Conservation (phyloP, 2,113 vertebrate genomes). For the Oceanites oceanicus region DNA sequence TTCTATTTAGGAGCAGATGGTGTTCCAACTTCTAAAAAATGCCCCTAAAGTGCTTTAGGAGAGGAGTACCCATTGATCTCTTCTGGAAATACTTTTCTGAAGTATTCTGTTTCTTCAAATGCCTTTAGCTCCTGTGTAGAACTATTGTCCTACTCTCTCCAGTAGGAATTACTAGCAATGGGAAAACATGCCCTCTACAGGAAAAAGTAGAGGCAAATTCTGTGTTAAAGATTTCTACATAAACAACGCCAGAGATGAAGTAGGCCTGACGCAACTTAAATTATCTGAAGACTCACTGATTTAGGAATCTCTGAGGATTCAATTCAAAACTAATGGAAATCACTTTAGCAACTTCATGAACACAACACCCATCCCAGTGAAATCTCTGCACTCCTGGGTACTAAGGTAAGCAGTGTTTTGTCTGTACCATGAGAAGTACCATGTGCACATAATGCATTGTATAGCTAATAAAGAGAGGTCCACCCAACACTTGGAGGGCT, state of each 20-base stretch:
- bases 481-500: neutral
- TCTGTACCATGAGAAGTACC: neutral
- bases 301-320: neutral
- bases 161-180: neutral
- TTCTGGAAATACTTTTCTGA: neutral
- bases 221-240: neutral
- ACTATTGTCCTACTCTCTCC: neutral
- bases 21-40: conserved; percentile 25
- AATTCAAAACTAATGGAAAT: neutral
- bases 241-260: neutral
- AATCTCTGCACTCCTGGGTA: neutral
- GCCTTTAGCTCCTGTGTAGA: neutral
- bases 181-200: neutral
- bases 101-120: neutral
- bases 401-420: neutral
- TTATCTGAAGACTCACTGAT: neutral
- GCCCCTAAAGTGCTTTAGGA: neutral
- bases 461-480: neutral
- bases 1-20: conserved; percentile 37
- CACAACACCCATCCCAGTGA: neutral
- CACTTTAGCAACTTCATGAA: neutral
- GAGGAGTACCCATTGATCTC: neutral
- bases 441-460: neutral
- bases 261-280: neutral
- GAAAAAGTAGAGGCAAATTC: neutral